These are phyloP conservation scores for Nannoperca australis DNA, from an alignment of 2,797 vertebrate species.

Conservation along the genomic window DNA sequence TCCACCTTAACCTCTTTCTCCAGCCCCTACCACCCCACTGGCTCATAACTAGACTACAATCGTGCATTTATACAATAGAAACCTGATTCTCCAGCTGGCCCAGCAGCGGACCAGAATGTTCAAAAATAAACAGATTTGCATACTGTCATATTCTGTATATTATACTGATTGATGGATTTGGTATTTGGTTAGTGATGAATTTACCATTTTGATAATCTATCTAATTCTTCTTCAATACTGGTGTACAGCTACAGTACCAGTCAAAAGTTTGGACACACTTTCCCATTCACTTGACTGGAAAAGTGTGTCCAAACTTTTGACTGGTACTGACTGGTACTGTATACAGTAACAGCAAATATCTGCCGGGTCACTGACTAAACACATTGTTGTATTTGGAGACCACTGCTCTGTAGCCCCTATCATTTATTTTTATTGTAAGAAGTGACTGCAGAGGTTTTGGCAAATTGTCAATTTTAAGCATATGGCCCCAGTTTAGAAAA, in stretches of 20 bases:
- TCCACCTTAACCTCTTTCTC: background rate
- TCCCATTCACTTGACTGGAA: no score
- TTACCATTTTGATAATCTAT: background rate
- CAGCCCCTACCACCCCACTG: background rate
- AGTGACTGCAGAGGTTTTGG: background rate
- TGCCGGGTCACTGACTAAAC: background rate
- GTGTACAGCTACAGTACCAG: no score
- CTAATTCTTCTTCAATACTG: background rate
- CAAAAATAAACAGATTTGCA: conserved; percentile 16
- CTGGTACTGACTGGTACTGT: no score
- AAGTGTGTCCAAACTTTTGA: no score
- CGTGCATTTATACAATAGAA: background rate
- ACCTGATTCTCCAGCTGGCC: conserved; percentile 18
- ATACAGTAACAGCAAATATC: background rate
- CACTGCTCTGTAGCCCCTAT: background rate
- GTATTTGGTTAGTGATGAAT: conserved; percentile 4
- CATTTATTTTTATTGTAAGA: background rate
- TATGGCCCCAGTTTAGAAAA: background rate
- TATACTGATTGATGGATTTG: background rate
- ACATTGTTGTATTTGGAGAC: background rate
- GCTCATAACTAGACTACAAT: conserved; percentile 12
- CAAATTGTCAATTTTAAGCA: background rate
- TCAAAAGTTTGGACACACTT: no score
- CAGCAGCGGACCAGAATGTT: conserved; percentile 9
- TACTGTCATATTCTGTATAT: no score